A percentile compares a stretch with the other conserved stretches of the same genome.
Evolutionary conservation across 2,797 vertebrate species (phyloP).

Genomic region (Macroramphosus scolopax): DNA sequence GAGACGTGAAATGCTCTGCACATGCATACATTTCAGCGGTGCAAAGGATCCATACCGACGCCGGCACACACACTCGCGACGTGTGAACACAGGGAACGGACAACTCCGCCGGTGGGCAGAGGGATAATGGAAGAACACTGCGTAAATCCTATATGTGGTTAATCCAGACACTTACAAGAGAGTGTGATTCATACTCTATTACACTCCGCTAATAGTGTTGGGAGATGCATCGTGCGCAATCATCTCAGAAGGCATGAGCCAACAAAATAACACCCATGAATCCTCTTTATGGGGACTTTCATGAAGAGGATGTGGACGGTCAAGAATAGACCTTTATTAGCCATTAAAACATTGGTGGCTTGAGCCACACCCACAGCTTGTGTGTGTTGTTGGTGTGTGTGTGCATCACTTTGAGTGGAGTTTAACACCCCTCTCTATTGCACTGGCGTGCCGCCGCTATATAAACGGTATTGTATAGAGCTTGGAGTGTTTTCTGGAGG

Average conservation of each 20-base stretch:
- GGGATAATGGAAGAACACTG: conserved; percentile 60
- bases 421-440: no score
- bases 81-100: conserved; percentile 17
- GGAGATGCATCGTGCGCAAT: conserved; percentile 54
- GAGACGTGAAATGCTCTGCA: conserved; percentile 36
- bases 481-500: no score
- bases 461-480: no score
- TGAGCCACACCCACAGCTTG: conserved; percentile 9
- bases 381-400: conserved; percentile 1
- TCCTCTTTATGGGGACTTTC: conserved; percentile 65
- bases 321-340: conserved; percentile 60
- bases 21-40: neutral
- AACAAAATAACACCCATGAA: conserved; percentile 67
- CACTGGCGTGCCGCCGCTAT: no score
- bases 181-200: conserved; percentile 76
- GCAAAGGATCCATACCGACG: conserved; percentile 1
- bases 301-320: conserved; percentile 55
- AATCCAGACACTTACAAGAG: conserved; percentile 78
- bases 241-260: conserved; percentile 53
- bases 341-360: conserved; percentile 51
- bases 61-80: no score
- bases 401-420: neutral
- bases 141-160: conserved; percentile 75
- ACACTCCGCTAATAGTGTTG: conserved; percentile 69
- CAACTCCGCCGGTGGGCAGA: conserved; percentile 41